phyloP scores from a whole-genome alignment of 2,113 vertebrate species.

The Circaetus cinerascens region DNA sequence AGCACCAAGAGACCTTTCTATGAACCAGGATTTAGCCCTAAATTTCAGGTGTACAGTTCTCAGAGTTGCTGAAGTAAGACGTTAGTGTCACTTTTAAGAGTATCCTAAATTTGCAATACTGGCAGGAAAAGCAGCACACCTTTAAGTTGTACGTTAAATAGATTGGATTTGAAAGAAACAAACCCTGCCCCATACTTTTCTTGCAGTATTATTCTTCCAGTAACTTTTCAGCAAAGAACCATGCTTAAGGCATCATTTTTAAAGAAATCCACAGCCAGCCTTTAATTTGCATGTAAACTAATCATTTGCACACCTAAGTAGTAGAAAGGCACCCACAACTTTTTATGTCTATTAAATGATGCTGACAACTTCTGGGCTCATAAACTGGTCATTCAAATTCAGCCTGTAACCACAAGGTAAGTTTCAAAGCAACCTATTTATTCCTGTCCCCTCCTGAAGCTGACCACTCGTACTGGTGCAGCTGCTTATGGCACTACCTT shows the following conservation, averaged over 20 bases:
- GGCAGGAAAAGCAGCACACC: neutral
- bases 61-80: neutral
- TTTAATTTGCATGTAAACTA: neutral
- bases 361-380: neutral
- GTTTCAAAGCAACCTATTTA: neutral
- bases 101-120: neutral
- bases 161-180: neutral
- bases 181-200: neutral
- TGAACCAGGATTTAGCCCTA: neutral
- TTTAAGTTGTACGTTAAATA: neutral
- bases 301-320: neutral
- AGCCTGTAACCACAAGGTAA: neutral
- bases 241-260: neutral
- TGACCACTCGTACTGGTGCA: neutral
- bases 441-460: neutral
- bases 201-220: neutral
- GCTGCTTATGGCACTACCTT: neutral
- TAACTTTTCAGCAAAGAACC: neutral
- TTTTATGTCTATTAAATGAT: neutral
- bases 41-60: neutral
- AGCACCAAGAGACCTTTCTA: neutral
- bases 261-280: neutral
- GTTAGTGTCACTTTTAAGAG: neutral
- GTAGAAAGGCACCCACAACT: neutral
- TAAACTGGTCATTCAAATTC: neutral